phyloP scores from a whole-genome alignment of 2,113 vertebrate genomes.

The Aegithalos caudatus region DNA sequence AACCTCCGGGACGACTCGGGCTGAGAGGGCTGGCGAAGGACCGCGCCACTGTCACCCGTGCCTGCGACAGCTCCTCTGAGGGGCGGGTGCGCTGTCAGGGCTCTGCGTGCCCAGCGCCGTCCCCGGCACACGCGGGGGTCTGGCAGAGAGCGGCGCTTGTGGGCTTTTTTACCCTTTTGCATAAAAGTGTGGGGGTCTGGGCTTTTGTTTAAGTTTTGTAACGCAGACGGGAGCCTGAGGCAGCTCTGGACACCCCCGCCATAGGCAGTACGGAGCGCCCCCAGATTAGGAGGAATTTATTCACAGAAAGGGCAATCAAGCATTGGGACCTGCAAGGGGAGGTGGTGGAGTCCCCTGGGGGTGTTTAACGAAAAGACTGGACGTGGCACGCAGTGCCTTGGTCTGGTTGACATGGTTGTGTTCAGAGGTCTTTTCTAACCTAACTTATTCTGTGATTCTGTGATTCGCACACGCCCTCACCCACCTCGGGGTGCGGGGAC shows the following conservation, averaged over 20 bases:
- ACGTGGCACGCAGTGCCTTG: background rate
- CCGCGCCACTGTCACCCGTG: rapidly evolving
- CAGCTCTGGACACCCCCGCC: background rate
- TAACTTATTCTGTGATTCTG: background rate
- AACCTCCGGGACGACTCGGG: background rate
- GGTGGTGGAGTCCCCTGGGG: too few species aligned
- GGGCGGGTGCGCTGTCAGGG: background rate
- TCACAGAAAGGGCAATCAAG: background rate
- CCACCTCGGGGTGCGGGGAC: background rate
- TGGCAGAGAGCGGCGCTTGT: too few species aligned
- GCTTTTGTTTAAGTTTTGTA: background rate
- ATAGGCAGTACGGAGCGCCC: background rate
- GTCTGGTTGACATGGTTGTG: background rate
- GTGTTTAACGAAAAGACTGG: background rate
- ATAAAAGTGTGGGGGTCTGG: rapidly evolving
- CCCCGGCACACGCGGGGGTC: rapidly evolving
- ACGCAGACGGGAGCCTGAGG: background rate
- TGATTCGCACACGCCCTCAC: background rate
- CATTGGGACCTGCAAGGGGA: background rate
- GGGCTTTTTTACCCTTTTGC: background rate
- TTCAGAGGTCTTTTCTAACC: background rate
- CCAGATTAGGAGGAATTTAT: background rate
- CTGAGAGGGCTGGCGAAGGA: background rate
- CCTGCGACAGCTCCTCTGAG: background rate
- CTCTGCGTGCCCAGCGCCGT: background rate